Evolutionary conservation across 2,888 invertebrate species (phyloP).

Genomic region (Tiliacea citrago): DNA sequence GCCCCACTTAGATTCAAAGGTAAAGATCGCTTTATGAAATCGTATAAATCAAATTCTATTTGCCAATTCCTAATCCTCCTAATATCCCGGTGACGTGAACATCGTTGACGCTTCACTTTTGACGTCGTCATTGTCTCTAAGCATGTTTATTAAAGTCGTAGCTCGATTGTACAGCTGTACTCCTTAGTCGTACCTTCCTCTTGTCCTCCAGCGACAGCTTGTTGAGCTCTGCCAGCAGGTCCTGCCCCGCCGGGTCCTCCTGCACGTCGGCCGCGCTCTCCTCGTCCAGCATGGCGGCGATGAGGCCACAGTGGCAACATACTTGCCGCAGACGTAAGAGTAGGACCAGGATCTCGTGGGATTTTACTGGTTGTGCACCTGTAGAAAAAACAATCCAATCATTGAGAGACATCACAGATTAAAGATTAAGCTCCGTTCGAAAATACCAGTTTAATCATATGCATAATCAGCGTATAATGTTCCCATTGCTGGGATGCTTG

Average conservation of each 20-base stretch:
- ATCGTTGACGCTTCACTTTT: background rate
- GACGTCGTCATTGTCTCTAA: background rate
- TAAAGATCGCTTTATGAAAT: background rate
- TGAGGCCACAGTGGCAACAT: conserved; percentile 95
- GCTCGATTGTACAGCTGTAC: background rate
- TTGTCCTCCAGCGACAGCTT: conserved; percentile 89
- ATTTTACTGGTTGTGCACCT: conserved; percentile 91
- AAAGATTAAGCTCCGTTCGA: background rate
- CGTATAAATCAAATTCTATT: background rate
- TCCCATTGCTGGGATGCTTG: no score
- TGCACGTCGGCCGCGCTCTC: conserved; percentile 73
- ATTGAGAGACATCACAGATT: background rate
- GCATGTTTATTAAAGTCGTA: background rate
- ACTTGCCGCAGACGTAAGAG: conserved; percentile 95
- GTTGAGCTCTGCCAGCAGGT: conserved; percentile 92
- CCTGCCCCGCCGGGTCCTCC: conserved; percentile 81
- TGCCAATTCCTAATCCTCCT: background rate
- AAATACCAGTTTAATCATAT: no score
- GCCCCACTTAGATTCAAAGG: no score
- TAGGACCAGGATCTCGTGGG: conserved; percentile 94
- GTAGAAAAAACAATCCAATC: background rate
- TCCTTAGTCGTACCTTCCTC: conserved; percentile 69
- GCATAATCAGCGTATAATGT: no score
- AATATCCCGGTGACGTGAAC: background rate
- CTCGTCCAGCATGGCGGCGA: conserved; percentile 90